Percentiles rank a stretch among this genome's conserved stretches.
These are phyloP conservation scores for Sarcophaga carnaria DNA, from an alignment of 2,888 invertebrate genomes.

Conservation along the genomic window DNA sequence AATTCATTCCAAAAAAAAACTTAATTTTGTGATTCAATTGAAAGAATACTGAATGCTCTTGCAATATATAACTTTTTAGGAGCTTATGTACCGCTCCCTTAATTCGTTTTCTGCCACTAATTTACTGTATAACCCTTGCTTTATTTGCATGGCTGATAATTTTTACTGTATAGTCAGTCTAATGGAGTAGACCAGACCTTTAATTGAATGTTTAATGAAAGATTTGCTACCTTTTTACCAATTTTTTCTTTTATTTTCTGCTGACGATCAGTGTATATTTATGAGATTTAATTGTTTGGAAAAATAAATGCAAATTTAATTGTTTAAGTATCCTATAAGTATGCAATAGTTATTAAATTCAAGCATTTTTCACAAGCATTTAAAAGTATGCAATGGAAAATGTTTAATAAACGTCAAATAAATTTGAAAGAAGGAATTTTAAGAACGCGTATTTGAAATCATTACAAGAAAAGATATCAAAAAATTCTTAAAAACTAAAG, in stretches of 20 bases:
- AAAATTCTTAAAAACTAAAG: too few relatives aligned
- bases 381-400: constrained; percentile 29
- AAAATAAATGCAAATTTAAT: constrained; percentile 31
- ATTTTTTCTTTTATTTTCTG: neutral
- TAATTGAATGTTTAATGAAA: constrained; percentile 61
- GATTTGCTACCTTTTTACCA: constrained; percentile 34
- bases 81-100: too few relatives aligned
- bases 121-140: neutral
- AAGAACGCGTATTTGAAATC: too few relatives aligned
- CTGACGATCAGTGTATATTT: neutral
- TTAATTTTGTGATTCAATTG: neutral
- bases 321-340: constrained; percentile 24
- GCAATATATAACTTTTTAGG: too few relatives aligned
- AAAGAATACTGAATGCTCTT: too few relatives aligned
- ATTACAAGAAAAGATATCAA: too few relatives aligned
- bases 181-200: constrained; percentile 17
- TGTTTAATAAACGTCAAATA: neutral
- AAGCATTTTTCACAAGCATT: neutral
- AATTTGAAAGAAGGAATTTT: too few relatives aligned
- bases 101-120: neutral
- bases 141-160: neutral
- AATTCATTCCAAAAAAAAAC: neutral
- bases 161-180: neutral
- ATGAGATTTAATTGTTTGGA: constrained; percentile 25
- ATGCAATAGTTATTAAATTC: constrained; percentile 26